Evolutionary conservation across 1,140 invertebrate species (phyloP).

Genomic region (Bradysia coprophila): DNA sequence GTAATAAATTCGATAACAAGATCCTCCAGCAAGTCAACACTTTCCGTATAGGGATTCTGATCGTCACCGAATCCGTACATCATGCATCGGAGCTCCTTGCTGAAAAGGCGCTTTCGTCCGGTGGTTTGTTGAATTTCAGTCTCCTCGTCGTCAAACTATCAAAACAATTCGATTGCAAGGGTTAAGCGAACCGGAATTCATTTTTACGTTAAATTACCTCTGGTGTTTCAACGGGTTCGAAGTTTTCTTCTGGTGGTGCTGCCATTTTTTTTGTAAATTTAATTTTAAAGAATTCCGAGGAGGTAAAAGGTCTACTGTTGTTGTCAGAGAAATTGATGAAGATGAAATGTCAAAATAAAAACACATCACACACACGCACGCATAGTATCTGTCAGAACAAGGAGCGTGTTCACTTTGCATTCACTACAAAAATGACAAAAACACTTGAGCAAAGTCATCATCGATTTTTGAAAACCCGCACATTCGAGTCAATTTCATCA

Average conservation of each 20-base stretch:
- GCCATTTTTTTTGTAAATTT: not conserved
- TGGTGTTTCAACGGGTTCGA: not conserved
- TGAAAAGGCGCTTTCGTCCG: conserved; percentile 67
- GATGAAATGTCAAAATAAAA: too few relatives aligned
- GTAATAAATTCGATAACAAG: conserved; percentile 96
- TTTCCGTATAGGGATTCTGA: conserved; percentile 97
- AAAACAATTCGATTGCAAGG: not conserved
- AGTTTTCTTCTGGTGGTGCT: not conserved
- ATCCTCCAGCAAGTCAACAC: conserved; percentile 94
- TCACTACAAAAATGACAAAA: too few relatives aligned
- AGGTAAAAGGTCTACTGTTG: too few relatives aligned
- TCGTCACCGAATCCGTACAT: conserved; percentile 99
- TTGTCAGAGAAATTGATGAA: too few relatives aligned
- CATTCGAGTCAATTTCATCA: too few relatives aligned
- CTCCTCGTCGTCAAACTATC: conserved; percentile 41
- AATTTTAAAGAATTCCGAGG: too few relatives aligned
- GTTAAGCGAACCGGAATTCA: not conserved
- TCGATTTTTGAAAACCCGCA: too few relatives aligned
- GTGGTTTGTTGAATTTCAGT: conserved; percentile 41
- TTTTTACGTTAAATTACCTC: not conserved
- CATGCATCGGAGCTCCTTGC: conserved; percentile 91
- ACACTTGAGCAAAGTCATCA: too few relatives aligned
- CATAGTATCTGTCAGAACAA: too few relatives aligned
- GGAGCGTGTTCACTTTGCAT: too few relatives aligned
- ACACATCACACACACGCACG: too few relatives aligned